Evolutionary conservation across 2,888 invertebrate genomes (phyloP).

Genomic region (Cephus pygmeus): DNA sequence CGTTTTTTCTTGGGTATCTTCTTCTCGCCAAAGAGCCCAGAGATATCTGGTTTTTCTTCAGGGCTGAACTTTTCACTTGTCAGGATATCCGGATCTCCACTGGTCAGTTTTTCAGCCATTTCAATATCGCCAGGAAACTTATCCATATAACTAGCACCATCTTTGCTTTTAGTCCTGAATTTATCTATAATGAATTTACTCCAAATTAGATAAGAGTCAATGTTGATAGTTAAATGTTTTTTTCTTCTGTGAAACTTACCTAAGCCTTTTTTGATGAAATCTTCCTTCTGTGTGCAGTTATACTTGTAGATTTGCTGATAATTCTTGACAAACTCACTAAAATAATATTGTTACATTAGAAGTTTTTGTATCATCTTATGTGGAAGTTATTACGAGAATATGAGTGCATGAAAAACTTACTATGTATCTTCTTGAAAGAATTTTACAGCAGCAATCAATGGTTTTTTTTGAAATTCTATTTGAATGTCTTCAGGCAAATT

Average conservation of each 20-base stretch:
- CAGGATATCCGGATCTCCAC: constrained; percentile 78
- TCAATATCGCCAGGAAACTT: constrained; percentile 84
- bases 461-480: constrained; percentile 72
- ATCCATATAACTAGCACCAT: constrained; percentile 72
- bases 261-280: constrained; percentile 84
- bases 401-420: constrained; percentile 70
- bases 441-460: constrained; percentile 84
- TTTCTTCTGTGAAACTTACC: constrained; percentile 67
- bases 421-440: constrained; percentile 87
- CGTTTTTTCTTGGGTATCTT: constrained; percentile 62
- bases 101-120: constrained; percentile 78
- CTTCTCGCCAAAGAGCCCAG: constrained; percentile 69
- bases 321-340: constrained; percentile 83
- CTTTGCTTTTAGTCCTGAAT: constrained; percentile 73
- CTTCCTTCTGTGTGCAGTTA: constrained; percentile 81
- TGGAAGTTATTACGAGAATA: constrained; percentile 6
- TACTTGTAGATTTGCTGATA: constrained; percentile 79
- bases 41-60: constrained; percentile 68
- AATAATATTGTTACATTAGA: constrained; percentile 57
- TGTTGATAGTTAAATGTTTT: background rate
- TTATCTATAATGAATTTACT: constrained; percentile 68
- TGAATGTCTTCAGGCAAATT: constrained; percentile 77
- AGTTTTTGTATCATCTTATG: constrained; percentile 2
- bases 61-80: constrained; percentile 71
- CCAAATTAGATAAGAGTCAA: background rate